These are phyloP conservation scores for Epizoanthus fatuus DNA, from an alignment of 92 coral and sea anemone species.

Conservation along the genomic window DNA sequence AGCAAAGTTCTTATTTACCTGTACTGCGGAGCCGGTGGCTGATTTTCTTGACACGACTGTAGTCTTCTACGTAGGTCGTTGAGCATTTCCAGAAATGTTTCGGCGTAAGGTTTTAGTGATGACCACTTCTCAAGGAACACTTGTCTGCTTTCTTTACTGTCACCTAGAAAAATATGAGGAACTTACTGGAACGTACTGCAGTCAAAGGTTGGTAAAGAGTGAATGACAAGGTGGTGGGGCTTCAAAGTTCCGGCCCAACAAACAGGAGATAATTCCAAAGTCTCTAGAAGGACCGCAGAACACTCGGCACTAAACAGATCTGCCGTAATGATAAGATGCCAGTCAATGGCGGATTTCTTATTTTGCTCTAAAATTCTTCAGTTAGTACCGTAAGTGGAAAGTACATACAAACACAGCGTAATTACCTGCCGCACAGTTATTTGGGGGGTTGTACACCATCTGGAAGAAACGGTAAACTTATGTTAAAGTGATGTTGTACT, in stretches of 20 bases:
- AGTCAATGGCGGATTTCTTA: too few relatives aligned
- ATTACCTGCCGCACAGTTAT: neutral
- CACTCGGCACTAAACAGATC: too few relatives aligned
- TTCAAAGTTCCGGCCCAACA: too few relatives aligned
- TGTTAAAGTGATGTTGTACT: neutral
- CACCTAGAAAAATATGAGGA: neutral
- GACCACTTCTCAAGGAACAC: neutral
- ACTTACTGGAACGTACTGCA: too few relatives aligned
- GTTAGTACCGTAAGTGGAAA: too few relatives aligned
- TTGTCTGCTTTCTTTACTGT: slow-evolving; percentile 6
- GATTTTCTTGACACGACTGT: neutral
- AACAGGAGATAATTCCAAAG: too few relatives aligned
- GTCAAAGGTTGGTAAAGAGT: too few relatives aligned
- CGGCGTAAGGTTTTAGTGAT: slow-evolving; percentile 19
- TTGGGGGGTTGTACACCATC: slow-evolving; percentile 1
- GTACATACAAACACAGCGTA: too few relatives aligned
- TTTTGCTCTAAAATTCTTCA: too few relatives aligned
- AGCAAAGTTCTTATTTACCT: neutral
- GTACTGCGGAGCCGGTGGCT: slow-evolving; percentile 11
- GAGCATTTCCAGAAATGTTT: slow-evolving; percentile 16
- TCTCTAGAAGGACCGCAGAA: too few relatives aligned
- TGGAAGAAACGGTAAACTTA: neutral
- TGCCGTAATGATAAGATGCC: too few relatives aligned
- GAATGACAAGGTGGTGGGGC: too few relatives aligned
- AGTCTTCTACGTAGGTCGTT: slow-evolving; percentile 12